Conservation (phyloP, 1,140 invertebrate genomes). For the Mercenaria mercenaria region DNA sequence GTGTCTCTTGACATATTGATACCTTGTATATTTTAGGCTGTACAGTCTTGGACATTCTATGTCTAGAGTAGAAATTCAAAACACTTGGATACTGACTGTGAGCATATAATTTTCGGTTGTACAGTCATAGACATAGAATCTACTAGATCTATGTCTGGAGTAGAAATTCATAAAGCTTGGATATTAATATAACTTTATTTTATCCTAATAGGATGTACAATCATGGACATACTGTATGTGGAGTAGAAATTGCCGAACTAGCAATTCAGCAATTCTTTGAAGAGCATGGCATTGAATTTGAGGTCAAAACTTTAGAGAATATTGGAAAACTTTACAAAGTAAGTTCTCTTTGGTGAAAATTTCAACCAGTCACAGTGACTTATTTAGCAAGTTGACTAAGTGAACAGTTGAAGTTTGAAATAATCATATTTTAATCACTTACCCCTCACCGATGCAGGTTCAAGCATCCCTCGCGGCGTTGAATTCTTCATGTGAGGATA, state of each 20-base stretch:
- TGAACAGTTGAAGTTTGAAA: background rate
- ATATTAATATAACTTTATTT: background rate
- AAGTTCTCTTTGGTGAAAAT: too few relatives aligned
- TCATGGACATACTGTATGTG: slow-evolving; percentile 30
- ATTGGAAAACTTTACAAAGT: slow-evolving; percentile 36
- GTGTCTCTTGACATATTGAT: too few relatives aligned
- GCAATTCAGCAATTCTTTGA: slow-evolving; percentile 37
- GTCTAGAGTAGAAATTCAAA: background rate
- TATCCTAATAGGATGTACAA: slow-evolving; percentile 51
- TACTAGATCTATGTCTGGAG: too few relatives aligned
- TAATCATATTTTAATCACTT: background rate
- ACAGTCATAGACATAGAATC: too few relatives aligned
- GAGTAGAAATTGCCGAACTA: slow-evolving; percentile 38
- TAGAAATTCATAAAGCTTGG: too few relatives aligned
- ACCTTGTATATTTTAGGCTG: background rate
- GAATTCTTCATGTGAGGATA: too few relatives aligned
- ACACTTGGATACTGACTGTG: background rate
- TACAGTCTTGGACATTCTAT: background rate
- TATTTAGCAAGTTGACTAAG: background rate
- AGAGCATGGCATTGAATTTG: slow-evolving; percentile 8
- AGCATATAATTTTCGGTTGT: background rate
- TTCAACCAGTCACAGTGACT: too few relatives aligned
- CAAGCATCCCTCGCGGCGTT: too few relatives aligned
- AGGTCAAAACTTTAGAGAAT: background rate
- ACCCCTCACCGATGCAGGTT: too few relatives aligned